A percentile compares a stretch with the other conserved stretches of the same genome.
These are phyloP conservation scores for Ametastegia equiseti DNA, from an alignment of 2,888 invertebrate genomes.

Conservation along the genomic window DNA sequence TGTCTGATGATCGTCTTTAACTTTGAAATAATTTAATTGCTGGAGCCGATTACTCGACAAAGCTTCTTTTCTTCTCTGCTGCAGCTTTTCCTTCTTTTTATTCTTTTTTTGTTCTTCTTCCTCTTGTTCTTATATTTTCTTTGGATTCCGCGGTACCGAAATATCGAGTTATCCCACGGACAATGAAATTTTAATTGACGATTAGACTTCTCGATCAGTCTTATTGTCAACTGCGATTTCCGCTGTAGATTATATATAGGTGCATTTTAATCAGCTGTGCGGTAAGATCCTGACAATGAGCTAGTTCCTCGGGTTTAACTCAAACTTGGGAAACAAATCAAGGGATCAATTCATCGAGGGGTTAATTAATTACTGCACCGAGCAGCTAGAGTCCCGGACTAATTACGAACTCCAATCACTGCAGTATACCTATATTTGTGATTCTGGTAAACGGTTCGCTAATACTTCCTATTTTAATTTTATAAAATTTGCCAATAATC, in stretches of 20 bases:
- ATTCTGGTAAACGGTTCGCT: no score
- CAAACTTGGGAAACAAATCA: not conserved
- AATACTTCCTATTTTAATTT: no score
- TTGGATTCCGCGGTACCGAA: not conserved
- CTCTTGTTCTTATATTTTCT: not conserved
- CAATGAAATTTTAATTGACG: conserved; percentile 1
- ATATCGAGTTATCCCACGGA: not conserved
- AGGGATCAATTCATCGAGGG: not conserved
- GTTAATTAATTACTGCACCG: not conserved
- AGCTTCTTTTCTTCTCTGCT: not conserved
- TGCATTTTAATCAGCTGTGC: not conserved
- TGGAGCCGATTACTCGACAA: not conserved
- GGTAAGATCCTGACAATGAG: not conserved
- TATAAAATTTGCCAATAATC: no score
- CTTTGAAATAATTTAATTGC: not conserved
- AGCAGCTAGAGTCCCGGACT: not conserved
- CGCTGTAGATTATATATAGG: not conserved
- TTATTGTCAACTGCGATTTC: not conserved
- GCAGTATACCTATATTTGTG: no score
- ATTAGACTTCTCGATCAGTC: not conserved
- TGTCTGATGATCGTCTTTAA: not conserved
- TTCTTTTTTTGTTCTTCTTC: not conserved
- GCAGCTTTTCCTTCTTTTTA: not conserved
- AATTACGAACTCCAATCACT: not conserved
- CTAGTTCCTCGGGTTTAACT: not conserved